Percentiles rank a stretch among this genome's conserved stretches.
phyloP scores from a whole-genome alignment of 2,888 invertebrate genomes.

The Yponomeuta cagnagella region DNA sequence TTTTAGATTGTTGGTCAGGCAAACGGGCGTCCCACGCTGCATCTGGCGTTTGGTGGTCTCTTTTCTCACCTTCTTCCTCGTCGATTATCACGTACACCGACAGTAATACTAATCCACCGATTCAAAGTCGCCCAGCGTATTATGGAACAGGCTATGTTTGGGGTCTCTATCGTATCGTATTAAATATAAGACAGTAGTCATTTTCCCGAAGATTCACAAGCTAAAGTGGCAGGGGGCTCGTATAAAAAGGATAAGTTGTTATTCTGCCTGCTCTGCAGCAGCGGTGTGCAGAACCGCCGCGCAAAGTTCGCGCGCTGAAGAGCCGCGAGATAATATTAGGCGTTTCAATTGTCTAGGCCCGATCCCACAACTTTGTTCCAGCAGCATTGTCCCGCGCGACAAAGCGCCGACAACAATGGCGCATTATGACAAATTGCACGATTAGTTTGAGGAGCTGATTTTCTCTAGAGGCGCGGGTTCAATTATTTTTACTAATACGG shows the following conservation, averaged over 20 bases:
- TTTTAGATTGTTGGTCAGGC: too few species aligned
- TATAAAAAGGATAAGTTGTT: background rate
- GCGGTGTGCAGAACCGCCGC: background rate
- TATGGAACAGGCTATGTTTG: too few species aligned
- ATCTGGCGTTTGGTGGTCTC: too few species aligned
- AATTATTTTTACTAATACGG: background rate
- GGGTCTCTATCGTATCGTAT: too few species aligned
- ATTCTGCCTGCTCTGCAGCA: background rate
- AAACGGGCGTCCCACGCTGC: too few species aligned
- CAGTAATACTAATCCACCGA: too few species aligned
- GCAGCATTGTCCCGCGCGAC: conserved; percentile 10
- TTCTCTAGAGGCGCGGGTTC: background rate
- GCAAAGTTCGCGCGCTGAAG: conserved; percentile 4
- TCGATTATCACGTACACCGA: too few species aligned
- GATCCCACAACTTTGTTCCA: conserved; percentile 8
- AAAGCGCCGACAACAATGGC: conserved; percentile 3
- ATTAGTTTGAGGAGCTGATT: background rate
- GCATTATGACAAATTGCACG: conserved; percentile 11
- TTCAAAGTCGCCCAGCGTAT: too few species aligned
- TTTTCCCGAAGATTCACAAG: too few species aligned
- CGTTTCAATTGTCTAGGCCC: conserved; percentile 9
- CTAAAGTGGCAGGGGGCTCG: too few species aligned
- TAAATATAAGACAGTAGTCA: too few species aligned
- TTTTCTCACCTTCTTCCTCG: too few species aligned
- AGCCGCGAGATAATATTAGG: conserved; percentile 9